Base-by-base conservation (phyloP, 2,113 vertebrate genomes). In the Corythaixoides concolor region DNA sequence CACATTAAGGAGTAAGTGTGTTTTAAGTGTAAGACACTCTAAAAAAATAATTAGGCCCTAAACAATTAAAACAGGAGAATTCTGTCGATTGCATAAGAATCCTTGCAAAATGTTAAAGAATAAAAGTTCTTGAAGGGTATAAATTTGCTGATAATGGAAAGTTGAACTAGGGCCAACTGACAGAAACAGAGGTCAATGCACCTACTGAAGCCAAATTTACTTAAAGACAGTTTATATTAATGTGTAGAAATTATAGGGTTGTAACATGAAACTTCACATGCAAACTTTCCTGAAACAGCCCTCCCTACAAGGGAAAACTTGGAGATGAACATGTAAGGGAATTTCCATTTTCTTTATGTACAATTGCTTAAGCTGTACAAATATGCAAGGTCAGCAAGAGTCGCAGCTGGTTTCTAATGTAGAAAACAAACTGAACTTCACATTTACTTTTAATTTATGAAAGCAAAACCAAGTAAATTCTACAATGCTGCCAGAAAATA, bases 121-220 rank as follows among this genome's bases (percentile, higher is more conserved):
- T 81, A 45, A 59, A 90, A 96, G 90, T 95, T 97, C 94, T 97
- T 96, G 91, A 98, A 97, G 92, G 96, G 88, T 94, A 96, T 91
- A 94, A 97, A 97, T 98, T 97, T 98, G 95, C 96, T 97, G 91
- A 98, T 98, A 98, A 98, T 97, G 98, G 98, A 98, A 99, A 99
- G 98, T 97, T 98, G 97, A 98, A 97, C 91, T 63, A 43, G 87
- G 79, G 98, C 98, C 98, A 99, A 97, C 77, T 96, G 97, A 97
- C 93, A 91, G 97, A 95, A 98, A 97, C 26, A 97, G 96, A 98
- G 98, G 97, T 98, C 96, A 94, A 85, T 97, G 97, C 97, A 98
- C 91, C 93, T 88, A 93, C 77, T 67, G 88, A 97, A 96, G 98
- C 97, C 96, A 98, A 97, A 98, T 98, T 97, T 96, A 98, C 97